phyloP scores from a whole-genome alignment of 1,140 invertebrate species.

The Steinernema khuongi region DNA sequence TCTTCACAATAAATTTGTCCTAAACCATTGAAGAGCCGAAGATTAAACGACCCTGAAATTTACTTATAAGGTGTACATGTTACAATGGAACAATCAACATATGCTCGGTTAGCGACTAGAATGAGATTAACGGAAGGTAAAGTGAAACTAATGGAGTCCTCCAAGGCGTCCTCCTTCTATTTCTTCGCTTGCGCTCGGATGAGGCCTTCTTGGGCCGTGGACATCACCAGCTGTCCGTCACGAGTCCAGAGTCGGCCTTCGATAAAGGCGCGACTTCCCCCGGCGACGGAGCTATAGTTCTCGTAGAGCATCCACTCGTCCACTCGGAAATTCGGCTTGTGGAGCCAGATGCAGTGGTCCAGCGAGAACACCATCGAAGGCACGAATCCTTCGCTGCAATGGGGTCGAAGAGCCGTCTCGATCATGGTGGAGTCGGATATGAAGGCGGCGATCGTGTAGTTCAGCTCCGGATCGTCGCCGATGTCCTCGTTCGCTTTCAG shows the following conservation, averaged over 20 bases:
- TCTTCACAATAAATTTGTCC: no score
- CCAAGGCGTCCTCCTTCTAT: not conserved
- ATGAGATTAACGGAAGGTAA: not conserved
- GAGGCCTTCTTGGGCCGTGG: conserved; percentile 39
- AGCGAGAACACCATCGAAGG: conserved; percentile 45
- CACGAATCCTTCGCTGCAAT: conserved; percentile 36
- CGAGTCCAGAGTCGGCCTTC: conserved; percentile 36
- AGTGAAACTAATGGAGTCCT: not conserved
- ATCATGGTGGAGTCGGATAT: conserved; percentile 43
- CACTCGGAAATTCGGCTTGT: conserved; percentile 42
- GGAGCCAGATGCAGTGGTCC: conserved; percentile 46
- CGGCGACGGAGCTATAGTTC: conserved; percentile 36
- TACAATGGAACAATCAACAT: no score
- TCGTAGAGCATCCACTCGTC: conserved; percentile 53
- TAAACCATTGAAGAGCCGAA: not conserved
- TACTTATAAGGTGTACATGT: not conserved
- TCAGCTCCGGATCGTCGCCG: conserved; percentile 39
- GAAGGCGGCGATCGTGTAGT: conserved; percentile 37
- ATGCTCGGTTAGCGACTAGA: not conserved
- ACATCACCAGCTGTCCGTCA: conserved; percentile 34
- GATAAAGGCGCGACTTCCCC: conserved; percentile 36
- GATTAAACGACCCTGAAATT: not conserved
- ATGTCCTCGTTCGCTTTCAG: conserved; percentile 40
- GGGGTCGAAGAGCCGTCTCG: conserved; percentile 38
- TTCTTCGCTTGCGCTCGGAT: conserved; percentile 26